Evolutionary conservation across 1,140 invertebrate genomes (phyloP).

Genomic region (Halictus rubicundus): DNA sequence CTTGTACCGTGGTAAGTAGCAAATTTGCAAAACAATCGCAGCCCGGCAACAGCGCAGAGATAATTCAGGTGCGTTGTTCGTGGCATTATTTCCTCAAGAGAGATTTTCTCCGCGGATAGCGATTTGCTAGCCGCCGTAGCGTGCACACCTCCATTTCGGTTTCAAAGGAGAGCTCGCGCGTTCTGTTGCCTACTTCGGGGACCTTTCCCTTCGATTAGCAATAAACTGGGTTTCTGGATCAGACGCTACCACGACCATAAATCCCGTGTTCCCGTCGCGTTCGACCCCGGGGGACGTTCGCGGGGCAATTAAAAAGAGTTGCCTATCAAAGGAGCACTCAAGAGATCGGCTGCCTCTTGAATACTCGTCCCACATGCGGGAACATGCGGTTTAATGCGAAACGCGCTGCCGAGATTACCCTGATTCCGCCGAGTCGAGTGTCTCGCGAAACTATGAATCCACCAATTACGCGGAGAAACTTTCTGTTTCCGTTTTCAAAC

Average conservation of each 20-base stretch:
- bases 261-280: background rate
- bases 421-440: background rate
- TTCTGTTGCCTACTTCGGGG: background rate
- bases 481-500: too few relatives aligned
- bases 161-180: background rate
- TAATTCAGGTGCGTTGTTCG: too few relatives aligned
- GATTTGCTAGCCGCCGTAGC: background rate
- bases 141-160: background rate
- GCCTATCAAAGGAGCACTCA: background rate
- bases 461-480: too few relatives aligned
- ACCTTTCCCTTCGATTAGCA: background rate
- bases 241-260: background rate
- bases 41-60: too few relatives aligned
- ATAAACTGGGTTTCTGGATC: constrained; percentile 7
- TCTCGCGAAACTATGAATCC: too few relatives aligned
- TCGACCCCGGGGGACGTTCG: background rate
- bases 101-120: too few relatives aligned
- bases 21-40: too few relatives aligned
- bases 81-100: too few relatives aligned
- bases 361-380: background rate
- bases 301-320: background rate
- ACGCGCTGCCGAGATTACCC: background rate
- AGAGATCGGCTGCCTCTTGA: background rate
- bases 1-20: too few relatives aligned
- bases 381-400: background rate